Conservation (phyloP, 2,113 vertebrate genomes). For the Epinephelus cyanopodus region DNA sequence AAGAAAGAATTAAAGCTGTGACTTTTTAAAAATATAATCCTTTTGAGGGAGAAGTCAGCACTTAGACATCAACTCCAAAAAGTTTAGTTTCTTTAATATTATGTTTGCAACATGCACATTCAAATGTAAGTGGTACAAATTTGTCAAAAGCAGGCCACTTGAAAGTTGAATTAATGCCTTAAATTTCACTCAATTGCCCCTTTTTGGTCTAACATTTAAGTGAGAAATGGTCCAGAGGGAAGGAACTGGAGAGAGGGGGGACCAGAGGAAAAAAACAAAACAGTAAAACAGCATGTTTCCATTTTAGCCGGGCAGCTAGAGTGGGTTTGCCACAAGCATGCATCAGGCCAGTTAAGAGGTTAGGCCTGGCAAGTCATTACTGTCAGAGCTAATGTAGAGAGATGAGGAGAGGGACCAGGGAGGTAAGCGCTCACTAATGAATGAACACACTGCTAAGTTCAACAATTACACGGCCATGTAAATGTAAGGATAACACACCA, state of each 20-base stretch:
- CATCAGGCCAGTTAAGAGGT: slow-evolving; percentile 81
- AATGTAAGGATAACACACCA: slow-evolving; percentile 81
- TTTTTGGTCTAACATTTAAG: slow-evolving; percentile 28
- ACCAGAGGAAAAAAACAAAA: slow-evolving; percentile 29
- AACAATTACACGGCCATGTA: slow-evolving; percentile 82
- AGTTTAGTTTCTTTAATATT: not conserved
- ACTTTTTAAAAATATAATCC: not conserved
- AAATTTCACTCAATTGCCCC: slow-evolving; percentile 38
- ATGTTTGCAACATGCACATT: not conserved
- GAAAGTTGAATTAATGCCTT: slow-evolving; percentile 29
- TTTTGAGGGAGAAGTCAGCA: not conserved
- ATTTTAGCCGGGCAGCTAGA: slow-evolving; percentile 72
- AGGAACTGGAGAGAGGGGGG: slow-evolving; percentile 29
- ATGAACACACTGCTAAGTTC: slow-evolving; percentile 80
- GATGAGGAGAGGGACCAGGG: slow-evolving; percentile 78
- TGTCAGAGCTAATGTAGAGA: slow-evolving; percentile 85
- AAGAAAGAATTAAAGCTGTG: not conserved
- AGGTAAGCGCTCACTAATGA: slow-evolving; percentile 79
- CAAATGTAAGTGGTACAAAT: not conserved
- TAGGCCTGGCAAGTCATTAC: slow-evolving; percentile 79
- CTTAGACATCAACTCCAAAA: slow-evolving; percentile 2
- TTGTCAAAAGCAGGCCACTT: slow-evolving; percentile 2
- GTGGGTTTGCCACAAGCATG: slow-evolving; percentile 77
- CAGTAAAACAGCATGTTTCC: slow-evolving; percentile 75
- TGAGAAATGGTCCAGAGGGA: slow-evolving; percentile 24